phyloP scores from a whole-genome alignment of 2,797 vertebrate species.

The Labeo calbasu region DNA sequence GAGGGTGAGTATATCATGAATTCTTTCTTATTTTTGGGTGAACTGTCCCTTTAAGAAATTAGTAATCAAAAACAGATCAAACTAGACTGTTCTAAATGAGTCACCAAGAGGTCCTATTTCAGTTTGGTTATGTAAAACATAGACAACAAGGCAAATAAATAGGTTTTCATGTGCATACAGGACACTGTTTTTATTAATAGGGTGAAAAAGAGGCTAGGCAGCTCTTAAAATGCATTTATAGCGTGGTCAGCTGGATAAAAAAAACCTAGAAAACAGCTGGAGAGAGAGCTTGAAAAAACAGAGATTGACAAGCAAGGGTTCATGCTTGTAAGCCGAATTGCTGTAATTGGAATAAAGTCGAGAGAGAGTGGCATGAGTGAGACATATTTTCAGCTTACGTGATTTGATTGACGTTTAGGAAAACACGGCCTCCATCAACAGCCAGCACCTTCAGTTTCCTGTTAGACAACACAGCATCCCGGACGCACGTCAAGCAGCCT shows the following conservation, averaged over 20 bases:
- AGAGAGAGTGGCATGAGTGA: background rate
- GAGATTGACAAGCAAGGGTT: background rate
- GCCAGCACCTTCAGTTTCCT: slow-evolving; percentile 28
- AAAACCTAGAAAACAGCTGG: background rate
- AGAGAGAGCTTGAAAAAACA: background rate
- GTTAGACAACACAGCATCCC: background rate
- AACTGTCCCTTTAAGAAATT: no score
- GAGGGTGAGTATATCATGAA: no score
- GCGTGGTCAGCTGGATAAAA: background rate
- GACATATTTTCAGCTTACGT: background rate
- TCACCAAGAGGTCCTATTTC: background rate
- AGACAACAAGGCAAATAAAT: background rate
- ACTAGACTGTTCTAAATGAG: background rate
- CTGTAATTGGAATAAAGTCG: slow-evolving; percentile 16
- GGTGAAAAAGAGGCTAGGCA: background rate
- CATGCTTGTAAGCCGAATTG: background rate
- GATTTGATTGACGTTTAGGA: slow-evolving; percentile 6
- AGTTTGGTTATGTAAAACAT: background rate
- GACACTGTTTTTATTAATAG: background rate
- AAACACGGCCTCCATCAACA: background rate
- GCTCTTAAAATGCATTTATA: background rate
- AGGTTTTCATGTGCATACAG: background rate
- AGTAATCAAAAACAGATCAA: background rate
- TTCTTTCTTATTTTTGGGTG: no score
- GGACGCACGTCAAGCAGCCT: background rate